Evolutionary conservation across 2,797 vertebrate species (phyloP).

Genomic region (Enteromius thamalakanensis): DNA sequence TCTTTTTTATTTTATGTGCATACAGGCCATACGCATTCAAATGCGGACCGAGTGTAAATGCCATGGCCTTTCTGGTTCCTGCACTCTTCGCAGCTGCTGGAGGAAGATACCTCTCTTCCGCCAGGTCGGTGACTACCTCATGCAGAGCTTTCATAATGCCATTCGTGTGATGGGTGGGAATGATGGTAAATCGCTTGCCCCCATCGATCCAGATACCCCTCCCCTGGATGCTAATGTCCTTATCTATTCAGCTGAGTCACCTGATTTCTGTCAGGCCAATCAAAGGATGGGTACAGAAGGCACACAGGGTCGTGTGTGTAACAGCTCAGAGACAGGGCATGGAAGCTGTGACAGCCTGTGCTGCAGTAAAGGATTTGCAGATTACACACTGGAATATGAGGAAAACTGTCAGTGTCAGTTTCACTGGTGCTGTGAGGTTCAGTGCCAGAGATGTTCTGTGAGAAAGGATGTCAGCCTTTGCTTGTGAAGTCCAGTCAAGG

Average conservation of each 20-base stretch:
- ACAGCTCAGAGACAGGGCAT: constrained; percentile 80
- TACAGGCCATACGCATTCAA: constrained; percentile 83
- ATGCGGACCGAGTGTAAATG: constrained; percentile 87
- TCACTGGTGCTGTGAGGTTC: constrained; percentile 87
- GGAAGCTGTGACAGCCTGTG: constrained; percentile 85
- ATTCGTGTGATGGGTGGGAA: constrained; percentile 87
- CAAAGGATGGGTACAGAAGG: constrained; percentile 82
- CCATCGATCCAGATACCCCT: constrained; percentile 77
- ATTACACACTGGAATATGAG: constrained; percentile 81
- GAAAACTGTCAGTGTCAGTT: constrained; percentile 87
- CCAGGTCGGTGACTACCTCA: constrained; percentile 82
- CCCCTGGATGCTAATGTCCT: constrained; percentile 80
- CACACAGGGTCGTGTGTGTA: constrained; percentile 82
- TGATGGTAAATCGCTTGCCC: constrained; percentile 83
- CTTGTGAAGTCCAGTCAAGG: constrained; percentile 64
- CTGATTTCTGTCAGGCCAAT: constrained; percentile 84
- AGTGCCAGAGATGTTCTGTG: constrained; percentile 83
- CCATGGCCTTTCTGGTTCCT: constrained; percentile 85
- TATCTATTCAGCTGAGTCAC: constrained; percentile 84
- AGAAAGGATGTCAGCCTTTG: constrained; percentile 83
- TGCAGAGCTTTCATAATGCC: constrained; percentile 82
- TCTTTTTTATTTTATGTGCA: constrained; percentile 34
- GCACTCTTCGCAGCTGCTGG: constrained; percentile 86
- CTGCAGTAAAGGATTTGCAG: constrained; percentile 81
- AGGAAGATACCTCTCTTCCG: constrained; percentile 86